phyloP scores from a whole-genome alignment of 2,797 vertebrate species.

The Syndactyla subalaris region DNA sequence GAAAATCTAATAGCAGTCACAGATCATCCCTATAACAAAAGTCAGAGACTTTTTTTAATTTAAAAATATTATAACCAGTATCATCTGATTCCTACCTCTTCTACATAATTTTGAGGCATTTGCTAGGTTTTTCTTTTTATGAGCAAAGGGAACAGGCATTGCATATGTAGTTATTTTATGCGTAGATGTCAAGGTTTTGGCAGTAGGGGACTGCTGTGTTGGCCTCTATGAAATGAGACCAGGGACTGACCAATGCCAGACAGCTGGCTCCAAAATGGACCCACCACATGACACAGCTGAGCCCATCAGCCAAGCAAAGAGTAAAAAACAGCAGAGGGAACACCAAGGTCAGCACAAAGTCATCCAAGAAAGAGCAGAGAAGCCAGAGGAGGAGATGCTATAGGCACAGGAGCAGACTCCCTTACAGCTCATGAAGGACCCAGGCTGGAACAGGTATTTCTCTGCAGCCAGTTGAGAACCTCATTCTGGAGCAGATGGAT shows the following conservation, averaged over 20 bases:
- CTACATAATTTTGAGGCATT: neutral
- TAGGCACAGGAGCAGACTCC: neutral
- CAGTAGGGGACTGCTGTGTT: rapidly evolving
- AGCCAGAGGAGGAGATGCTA: neutral
- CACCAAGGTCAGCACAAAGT: neutral
- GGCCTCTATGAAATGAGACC: neutral
- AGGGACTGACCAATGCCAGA: neutral
- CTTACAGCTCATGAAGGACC: neutral
- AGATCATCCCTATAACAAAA: neutral
- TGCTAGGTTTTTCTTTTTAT: neutral
- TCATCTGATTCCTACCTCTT: neutral
- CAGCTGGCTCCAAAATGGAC: neutral
- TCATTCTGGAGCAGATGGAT: neutral
- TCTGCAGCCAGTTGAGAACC: neutral
- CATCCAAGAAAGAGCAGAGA: neutral
- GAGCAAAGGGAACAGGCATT: neutral
- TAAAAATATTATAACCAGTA: neutral
- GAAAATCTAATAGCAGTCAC: neutral
- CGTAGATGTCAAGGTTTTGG: neutral
- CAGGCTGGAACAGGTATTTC: neutral
- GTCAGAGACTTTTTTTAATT: neutral
- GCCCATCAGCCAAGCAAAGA: neutral
- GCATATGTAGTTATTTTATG: neutral
- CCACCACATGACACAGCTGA: neutral
- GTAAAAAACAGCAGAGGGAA: neutral